phyloP scores from a whole-genome alignment of 2,113 vertebrate species.

The Romanogobio albipinnatus region DNA sequence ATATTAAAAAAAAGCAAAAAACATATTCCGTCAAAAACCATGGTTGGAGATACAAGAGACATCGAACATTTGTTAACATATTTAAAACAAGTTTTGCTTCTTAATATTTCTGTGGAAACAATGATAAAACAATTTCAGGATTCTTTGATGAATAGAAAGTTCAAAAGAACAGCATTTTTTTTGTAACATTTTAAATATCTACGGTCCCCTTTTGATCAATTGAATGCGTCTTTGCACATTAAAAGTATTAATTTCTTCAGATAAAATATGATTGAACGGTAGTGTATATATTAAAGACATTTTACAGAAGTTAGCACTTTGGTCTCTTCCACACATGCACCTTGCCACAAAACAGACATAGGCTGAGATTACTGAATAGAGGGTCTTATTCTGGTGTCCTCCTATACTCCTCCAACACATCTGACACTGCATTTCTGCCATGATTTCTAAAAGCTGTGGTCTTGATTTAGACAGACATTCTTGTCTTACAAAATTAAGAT shows the following conservation, averaged over 20 bases:
- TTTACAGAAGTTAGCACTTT: too few relatives aligned
- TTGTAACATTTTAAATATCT: neutral
- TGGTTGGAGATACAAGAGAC: too few relatives aligned
- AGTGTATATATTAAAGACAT: neutral
- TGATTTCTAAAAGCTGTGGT: conserved; percentile 4
- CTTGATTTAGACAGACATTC: neutral
- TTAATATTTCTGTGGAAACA: neutral
- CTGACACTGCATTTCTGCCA: neutral
- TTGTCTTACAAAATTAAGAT: neutral
- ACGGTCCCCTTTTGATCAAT: neutral
- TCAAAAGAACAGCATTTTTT: neutral
- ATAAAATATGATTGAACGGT: neutral
- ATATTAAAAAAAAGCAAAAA: too few relatives aligned
- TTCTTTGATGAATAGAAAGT: neutral
- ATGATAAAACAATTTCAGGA: neutral
- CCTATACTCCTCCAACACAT: neutral
- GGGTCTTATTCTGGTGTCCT: too few relatives aligned
- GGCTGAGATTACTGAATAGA: neutral
- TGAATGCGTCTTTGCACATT: neutral
- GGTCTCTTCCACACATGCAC: neutral
- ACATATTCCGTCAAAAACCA: too few relatives aligned
- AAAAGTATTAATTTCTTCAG: neutral
- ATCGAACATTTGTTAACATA: neutral
- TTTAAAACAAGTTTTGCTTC: neutral
- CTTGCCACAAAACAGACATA: neutral